Evolutionary conservation across 1,140 invertebrate species (phyloP).

Genomic region (Papilio dardanus): DNA sequence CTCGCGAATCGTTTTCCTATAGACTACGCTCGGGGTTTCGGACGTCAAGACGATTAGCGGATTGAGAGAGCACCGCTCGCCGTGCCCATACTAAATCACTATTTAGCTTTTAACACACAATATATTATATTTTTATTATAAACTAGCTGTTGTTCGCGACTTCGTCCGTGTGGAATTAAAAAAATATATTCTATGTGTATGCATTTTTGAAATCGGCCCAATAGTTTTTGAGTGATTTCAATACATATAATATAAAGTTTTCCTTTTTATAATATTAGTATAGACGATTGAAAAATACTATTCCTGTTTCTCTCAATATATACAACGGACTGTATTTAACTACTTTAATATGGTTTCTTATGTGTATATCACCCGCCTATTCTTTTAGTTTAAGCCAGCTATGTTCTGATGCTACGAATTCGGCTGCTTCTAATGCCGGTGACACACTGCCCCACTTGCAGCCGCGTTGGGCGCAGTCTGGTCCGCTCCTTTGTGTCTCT

Average conservation of each 20-base stretch:
- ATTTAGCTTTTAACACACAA: not conserved
- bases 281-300: not conserved
- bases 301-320: no score
- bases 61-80: not conserved
- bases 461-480: slow-evolving; percentile 21
- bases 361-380: not conserved
- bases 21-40: slow-evolving; percentile 26
- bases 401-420: slow-evolving; percentile 41
- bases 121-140: not conserved
- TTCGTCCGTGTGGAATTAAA: no score
- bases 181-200: no score
- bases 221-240: no score
- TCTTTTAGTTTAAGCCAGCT: not conserved
- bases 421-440: slow-evolving; percentile 42
- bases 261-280: no score
- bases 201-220: no score
- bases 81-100: not conserved
- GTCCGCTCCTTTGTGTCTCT: slow-evolving; percentile 38
- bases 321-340: no score
- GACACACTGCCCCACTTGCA: slow-evolving; percentile 46
- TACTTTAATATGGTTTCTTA: no score
- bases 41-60: not conserved
- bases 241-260: no score
- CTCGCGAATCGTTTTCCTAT: slow-evolving; percentile 45
- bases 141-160: no score